Evolutionary conservation across 2,113 vertebrate genomes (phyloP).

Genomic region (Chloebia gouldiae): DNA sequence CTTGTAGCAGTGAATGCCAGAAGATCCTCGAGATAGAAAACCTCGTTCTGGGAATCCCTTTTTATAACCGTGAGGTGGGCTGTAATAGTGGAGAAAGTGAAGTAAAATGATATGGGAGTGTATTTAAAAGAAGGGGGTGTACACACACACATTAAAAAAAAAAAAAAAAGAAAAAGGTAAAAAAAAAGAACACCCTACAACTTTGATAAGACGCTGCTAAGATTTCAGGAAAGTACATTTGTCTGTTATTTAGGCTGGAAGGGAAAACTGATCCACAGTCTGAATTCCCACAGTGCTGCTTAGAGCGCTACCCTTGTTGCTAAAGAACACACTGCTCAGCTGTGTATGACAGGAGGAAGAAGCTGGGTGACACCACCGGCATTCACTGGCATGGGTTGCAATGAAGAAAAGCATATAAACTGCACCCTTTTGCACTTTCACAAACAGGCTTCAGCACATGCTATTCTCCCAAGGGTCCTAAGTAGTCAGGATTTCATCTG

Average conservation of each 20-base stretch:
- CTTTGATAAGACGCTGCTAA: background rate
- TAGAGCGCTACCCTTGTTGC: background rate
- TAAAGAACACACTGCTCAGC: background rate
- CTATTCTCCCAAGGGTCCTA: background rate
- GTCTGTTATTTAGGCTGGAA: slow-evolving; percentile 37
- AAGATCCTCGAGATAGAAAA: background rate
- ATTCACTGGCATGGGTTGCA: background rate
- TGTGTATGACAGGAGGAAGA: background rate
- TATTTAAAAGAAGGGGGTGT: background rate
- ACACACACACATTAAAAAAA: background rate
- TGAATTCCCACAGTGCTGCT: slow-evolving; percentile 21
- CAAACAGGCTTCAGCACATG: background rate
- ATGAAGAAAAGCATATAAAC: background rate
- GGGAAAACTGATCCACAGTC: background rate
- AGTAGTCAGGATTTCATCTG: slow-evolving; percentile 8
- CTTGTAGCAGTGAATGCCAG: background rate
- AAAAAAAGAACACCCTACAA: background rate
- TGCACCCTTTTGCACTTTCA: background rate
- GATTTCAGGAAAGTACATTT: slow-evolving; percentile 18
- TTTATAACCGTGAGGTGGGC: background rate
- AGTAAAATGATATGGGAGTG: background rate
- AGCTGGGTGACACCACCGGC: slow-evolving; percentile 13
- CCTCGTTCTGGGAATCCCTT: background rate
- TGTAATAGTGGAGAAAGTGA: background rate
- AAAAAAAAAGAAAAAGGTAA: background rate